These are phyloP conservation scores for Xestobium rufovillosum DNA, from an alignment of 2,888 invertebrate species.

Conservation along the genomic window DNA sequence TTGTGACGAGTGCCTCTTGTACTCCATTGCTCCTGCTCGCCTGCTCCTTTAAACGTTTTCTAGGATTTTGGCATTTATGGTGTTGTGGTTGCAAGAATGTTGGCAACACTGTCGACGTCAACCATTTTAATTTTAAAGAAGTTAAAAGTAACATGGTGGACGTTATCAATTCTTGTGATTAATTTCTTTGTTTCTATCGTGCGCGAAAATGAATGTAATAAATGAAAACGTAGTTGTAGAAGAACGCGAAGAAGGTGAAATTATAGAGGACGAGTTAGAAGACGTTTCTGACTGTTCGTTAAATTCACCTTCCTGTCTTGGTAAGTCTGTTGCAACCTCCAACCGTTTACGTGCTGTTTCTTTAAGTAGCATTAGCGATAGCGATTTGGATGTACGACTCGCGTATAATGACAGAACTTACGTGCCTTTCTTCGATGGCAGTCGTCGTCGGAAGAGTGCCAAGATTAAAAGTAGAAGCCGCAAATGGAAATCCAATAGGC, in stretches of 20 bases:
- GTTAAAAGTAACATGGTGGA: too few species aligned
- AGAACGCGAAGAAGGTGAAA: constrained; percentile 2
- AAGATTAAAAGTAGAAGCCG: neutral
- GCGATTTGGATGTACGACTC: neutral
- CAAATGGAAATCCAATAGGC: too few species aligned
- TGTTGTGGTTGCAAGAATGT: too few species aligned
- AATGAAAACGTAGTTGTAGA: neutral
- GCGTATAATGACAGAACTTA: neutral
- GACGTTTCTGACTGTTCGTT: neutral
- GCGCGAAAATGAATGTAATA: neutral
- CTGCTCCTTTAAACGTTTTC: too few species aligned
- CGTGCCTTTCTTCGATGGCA: neutral
- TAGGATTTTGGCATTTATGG: too few species aligned
- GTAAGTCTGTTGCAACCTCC: constrained; percentile 1
- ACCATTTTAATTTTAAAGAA: too few species aligned
- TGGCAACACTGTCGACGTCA: too few species aligned
- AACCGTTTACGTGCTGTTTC: constrained; percentile 2
- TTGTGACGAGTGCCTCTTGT: too few species aligned
- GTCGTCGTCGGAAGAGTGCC: neutral
- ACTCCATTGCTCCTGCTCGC: too few species aligned
- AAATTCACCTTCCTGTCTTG: neutral
- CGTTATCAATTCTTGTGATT: too few species aligned
- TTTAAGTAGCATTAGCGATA: constrained; percentile 1
- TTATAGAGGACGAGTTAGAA: constrained; percentile 1
- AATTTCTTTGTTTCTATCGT: too few species aligned